Evolutionary conservation across 2,797 vertebrate genomes (phyloP).

Genomic region (Mormyrus proboscirostris): DNA sequence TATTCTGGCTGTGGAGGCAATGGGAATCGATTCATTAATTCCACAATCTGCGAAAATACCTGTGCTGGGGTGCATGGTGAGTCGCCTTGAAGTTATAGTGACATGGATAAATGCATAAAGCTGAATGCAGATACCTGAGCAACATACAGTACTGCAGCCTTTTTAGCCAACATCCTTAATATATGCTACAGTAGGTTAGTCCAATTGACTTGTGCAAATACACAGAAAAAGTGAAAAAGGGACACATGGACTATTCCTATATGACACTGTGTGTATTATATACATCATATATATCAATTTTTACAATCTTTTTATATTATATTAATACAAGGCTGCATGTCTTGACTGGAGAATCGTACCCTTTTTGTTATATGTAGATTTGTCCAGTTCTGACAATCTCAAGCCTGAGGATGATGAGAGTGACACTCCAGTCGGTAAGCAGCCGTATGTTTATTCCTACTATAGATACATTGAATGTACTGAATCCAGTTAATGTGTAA

Average conservation of each 20-base stretch:
- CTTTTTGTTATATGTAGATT: background rate
- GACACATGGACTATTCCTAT: background rate
- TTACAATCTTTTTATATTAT: background rate
- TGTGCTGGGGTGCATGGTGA: background rate
- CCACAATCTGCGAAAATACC: background rate
- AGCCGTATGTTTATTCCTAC: background rate
- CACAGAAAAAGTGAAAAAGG: background rate
- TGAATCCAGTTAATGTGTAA: background rate
- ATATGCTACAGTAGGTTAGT: background rate
- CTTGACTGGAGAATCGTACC: background rate
- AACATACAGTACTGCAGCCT: background rate
- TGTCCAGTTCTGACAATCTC: background rate
- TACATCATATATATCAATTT: background rate
- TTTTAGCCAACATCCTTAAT: background rate
- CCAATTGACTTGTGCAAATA: background rate
- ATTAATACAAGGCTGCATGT: background rate
- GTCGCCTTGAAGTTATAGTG: background rate
- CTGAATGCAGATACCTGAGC: background rate
- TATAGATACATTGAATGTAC: background rate
- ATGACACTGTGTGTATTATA: background rate
- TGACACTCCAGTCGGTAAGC: slow-evolving; percentile 11
- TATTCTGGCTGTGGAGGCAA: slow-evolving; percentile 18
- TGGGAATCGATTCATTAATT: slow-evolving; percentile 12
- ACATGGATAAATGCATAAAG: background rate
- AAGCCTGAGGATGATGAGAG: background rate